Conservation (phyloP, 1,140 invertebrate genomes). For the Bombus sylvicola region DNA sequence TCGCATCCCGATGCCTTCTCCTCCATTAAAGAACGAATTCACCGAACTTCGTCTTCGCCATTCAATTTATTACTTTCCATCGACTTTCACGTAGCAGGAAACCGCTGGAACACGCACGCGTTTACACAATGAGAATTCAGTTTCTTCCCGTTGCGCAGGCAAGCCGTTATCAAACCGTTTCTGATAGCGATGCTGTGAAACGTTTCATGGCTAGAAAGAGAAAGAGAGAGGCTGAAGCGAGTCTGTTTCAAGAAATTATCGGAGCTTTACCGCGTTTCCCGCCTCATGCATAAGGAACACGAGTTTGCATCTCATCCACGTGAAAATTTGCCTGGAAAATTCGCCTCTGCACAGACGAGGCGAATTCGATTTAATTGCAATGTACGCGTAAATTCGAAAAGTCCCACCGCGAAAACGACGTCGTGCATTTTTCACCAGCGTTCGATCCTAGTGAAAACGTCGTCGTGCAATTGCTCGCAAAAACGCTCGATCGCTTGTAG, state of each 20-base stretch:
- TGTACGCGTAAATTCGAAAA: background rate
- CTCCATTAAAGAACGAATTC: conserved; percentile 36
- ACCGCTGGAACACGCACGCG: background rate
- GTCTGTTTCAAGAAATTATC: conserved; percentile 14
- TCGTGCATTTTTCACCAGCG: background rate
- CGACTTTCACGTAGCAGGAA: conserved; percentile 36
- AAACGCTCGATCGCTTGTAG: background rate
- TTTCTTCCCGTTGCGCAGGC: background rate
- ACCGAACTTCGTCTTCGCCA: conserved; percentile 25
- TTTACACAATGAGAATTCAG: background rate
- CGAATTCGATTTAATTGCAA: conserved; percentile 1
- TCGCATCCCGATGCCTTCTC: background rate
- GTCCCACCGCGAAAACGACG: background rate
- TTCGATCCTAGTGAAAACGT: background rate
- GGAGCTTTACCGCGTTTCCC: background rate
- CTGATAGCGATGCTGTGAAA: background rate
- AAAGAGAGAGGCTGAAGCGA: background rate
- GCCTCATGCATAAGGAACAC: conserved; percentile 12
- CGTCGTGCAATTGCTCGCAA: background rate
- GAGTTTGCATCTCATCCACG: conserved; percentile 21
- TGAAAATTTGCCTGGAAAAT: background rate
- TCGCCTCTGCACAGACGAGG: background rate
- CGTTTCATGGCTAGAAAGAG: background rate
- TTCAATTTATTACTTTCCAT: conserved; percentile 48
- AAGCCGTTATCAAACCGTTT: background rate